Percentiles rank a stretch among this genome's conserved stretches.
Conservation (phyloP, 2,113 vertebrate species). For the Halichoeres trimaculatus region DNA sequence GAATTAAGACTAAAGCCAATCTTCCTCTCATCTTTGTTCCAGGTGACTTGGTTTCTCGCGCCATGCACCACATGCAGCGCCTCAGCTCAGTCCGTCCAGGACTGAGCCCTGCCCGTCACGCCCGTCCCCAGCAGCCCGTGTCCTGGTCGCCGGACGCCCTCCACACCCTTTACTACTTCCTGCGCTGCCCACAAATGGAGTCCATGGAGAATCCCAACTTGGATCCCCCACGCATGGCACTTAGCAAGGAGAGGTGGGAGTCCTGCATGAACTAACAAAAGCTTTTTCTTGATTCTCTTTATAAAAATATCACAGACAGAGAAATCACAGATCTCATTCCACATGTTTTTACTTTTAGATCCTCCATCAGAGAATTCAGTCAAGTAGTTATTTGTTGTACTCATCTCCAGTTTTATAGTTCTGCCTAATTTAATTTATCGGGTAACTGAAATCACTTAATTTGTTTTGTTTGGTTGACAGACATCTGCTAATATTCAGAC, state of each 20-base stretch:
- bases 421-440: too few species aligned
- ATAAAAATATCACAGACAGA: not conserved
- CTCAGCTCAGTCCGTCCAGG: conserved; percentile 88
- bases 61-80: conserved; percentile 99
- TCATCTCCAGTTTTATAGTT: too few species aligned
- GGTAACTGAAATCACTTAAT: too few species aligned
- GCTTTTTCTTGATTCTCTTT: not conserved
- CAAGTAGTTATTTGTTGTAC: too few species aligned
- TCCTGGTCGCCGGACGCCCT: conserved; percentile 97
- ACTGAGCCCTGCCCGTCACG: conserved; percentile 90
- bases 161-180: conserved; percentile 99
- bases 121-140: conserved; percentile 89
- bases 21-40: conserved; percentile 13
- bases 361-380: too few species aligned
- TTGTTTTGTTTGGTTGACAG: too few species aligned
- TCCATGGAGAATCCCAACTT: conserved; percentile 99
- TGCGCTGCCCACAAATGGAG: conserved; percentile 98
- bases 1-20: not conserved
- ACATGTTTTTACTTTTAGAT: not conserved
- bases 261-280: conserved; percentile 25
- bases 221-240: conserved; percentile 95
- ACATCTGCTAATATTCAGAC: too few species aligned
- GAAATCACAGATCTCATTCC: conserved; percentile 36
- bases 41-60: conserved; percentile 97
- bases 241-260: conserved; percentile 94